phyloP scores from a whole-genome alignment of 2,797 vertebrate species.

The Paedocypris micromegethes region DNA sequence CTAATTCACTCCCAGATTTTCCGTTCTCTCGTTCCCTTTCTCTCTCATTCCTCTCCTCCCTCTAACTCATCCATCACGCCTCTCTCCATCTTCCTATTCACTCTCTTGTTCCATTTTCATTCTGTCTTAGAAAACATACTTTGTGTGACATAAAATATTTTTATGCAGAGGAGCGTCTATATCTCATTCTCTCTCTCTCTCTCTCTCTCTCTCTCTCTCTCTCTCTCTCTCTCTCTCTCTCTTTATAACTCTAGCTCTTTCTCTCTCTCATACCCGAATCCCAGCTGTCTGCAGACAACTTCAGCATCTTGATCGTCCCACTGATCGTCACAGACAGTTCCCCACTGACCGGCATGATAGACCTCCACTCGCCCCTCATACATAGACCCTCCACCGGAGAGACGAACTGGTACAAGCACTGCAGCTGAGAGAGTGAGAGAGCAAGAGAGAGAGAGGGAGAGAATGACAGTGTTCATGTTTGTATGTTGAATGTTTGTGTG shows the following conservation, averaged over 20 bases:
- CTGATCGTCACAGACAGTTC: slow-evolving; percentile 91
- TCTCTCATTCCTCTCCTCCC: slow-evolving; percentile 26
- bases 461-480: no score
- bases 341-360: slow-evolving; percentile 86
- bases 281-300: slow-evolving; percentile 93
- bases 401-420: slow-evolving; percentile 62
- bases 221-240: slow-evolving; percentile 18
- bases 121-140: slow-evolving; percentile 8
- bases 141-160: slow-evolving; percentile 45
- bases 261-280: slow-evolving; percentile 76
- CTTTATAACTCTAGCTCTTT: not conserved
- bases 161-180: slow-evolving; percentile 28
- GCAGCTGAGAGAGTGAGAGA: slow-evolving; percentile 24
- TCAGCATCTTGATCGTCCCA: slow-evolving; percentile 94
- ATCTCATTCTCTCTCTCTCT: slow-evolving; percentile 4
- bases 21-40: slow-evolving; percentile 36
- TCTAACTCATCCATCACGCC: slow-evolving; percentile 30
- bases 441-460: slow-evolving; percentile 25
- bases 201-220: slow-evolving; percentile 5
- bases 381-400: slow-evolving; percentile 69
- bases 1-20: slow-evolving; percentile 28
- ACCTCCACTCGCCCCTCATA: slow-evolving; percentile 88
- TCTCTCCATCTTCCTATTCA: slow-evolving; percentile 23
- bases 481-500: not conserved
- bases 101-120: slow-evolving; percentile 6